phyloP scores from a whole-genome alignment of 2,797 vertebrate genomes.

The Urocyon cinereoargenteus region DNA sequence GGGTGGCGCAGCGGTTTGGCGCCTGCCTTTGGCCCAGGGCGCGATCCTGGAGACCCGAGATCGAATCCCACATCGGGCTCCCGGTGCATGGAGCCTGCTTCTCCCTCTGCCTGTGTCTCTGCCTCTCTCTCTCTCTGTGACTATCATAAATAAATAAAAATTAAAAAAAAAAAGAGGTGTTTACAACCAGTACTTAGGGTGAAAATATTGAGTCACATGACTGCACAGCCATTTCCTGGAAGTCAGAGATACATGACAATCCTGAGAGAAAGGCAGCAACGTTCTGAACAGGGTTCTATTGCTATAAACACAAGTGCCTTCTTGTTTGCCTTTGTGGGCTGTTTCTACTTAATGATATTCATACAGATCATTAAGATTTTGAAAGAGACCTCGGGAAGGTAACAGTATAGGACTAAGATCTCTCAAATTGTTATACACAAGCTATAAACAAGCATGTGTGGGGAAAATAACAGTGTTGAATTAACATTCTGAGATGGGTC shows the following conservation, averaged over 20 bases:
- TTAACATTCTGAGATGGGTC: background rate
- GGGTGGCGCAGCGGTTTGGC: too few species aligned
- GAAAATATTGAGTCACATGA: constrained; percentile 67
- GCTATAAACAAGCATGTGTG: constrained; percentile 54
- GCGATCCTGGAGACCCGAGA: too few species aligned
- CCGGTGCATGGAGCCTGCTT: too few species aligned
- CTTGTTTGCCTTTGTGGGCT: constrained; percentile 58
- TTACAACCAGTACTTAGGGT: background rate
- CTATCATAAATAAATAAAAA: too few species aligned
- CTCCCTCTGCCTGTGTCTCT: too few species aligned
- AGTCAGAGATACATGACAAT: constrained; percentile 52
- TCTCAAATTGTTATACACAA: background rate
- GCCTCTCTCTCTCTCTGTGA: too few species aligned
- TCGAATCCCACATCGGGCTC: too few species aligned
- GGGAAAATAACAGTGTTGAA: background rate
- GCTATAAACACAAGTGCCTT: constrained; percentile 18
- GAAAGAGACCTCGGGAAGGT: constrained; percentile 69
- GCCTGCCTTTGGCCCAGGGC: too few species aligned
- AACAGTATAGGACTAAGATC: constrained; percentile 9
- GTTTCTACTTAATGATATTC: constrained; percentile 51
- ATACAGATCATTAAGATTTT: constrained; percentile 14
- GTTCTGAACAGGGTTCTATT: background rate
- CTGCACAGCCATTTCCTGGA: constrained; percentile 68
- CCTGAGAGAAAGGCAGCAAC: background rate
- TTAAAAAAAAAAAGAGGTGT: too few species aligned